These are phyloP conservation scores for Drosophila setosimentum DNA, from an alignment of 2,888 invertebrate species.

Conservation along the genomic window DNA sequence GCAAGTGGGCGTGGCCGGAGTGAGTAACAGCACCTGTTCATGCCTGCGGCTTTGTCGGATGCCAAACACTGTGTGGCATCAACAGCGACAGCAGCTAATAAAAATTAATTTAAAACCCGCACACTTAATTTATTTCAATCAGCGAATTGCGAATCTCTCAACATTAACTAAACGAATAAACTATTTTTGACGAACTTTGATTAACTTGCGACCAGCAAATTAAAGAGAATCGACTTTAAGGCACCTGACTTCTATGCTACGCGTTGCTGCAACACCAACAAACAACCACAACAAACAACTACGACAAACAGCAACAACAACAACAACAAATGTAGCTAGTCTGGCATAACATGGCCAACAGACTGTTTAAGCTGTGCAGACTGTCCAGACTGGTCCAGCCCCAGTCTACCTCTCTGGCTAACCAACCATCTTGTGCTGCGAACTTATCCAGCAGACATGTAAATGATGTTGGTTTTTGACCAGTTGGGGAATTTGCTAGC, in stretches of 20 bases:
- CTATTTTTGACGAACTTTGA: constrained; percentile 41
- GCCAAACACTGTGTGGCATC: constrained; percentile 7
- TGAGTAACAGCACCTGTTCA: constrained; percentile 33
- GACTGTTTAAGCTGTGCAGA: constrained; percentile 50
- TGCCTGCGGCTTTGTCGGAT: constrained; percentile 26
- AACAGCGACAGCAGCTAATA: constrained; percentile 13
- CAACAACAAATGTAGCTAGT: constrained; percentile 51
- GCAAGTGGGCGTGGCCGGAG: constrained; percentile 31
- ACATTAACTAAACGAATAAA: constrained; percentile 6
- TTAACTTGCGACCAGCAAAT: constrained; percentile 21
- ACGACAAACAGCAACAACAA: constrained; percentile 7
- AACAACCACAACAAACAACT: constrained; percentile 10
- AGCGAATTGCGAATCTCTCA: constrained; percentile 10
- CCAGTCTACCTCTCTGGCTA: not conserved
- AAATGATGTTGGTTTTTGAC: constrained; percentile 77
- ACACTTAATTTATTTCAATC: constrained; percentile 48
- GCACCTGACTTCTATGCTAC: constrained; percentile 35
- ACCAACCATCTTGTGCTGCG: constrained; percentile 33
- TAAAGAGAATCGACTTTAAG: constrained; percentile 38
- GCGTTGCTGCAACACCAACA: constrained; percentile 31
- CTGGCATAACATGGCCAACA: constrained; percentile 59
- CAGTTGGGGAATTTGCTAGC: constrained; percentile 59
- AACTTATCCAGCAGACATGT: constrained; percentile 81
- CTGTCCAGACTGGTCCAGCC: constrained; percentile 50
- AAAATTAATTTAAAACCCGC: constrained; percentile 38